phyloP scores from a whole-genome alignment of 2,113 vertebrate genomes.

The Zosterops japonicus region DNA sequence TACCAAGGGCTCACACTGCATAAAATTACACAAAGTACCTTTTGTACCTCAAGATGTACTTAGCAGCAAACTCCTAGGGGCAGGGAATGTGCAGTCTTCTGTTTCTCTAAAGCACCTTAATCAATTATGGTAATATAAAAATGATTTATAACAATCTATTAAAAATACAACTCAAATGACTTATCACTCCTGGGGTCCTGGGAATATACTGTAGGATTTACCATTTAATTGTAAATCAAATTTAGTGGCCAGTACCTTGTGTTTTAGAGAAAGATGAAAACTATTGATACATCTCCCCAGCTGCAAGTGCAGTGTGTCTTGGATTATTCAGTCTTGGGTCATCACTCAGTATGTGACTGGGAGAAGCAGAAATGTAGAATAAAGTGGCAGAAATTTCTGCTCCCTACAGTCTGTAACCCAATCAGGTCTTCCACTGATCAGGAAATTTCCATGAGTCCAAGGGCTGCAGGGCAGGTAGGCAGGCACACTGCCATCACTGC shows the following conservation, averaged over 20 bases:
- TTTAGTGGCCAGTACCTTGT: background rate
- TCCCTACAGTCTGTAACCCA: background rate
- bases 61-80: conserved; percentile 56
- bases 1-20: conserved; percentile 31
- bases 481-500: background rate
- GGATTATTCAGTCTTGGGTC: background rate
- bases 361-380: background rate
- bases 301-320: background rate
- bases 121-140: conserved; percentile 58
- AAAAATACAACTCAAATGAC: conserved; percentile 48
- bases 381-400: background rate
- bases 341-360: background rate
- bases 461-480: background rate
- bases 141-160: conserved; percentile 63
- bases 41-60: conserved; percentile 54
- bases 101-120: conserved; percentile 56
- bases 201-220: conserved; percentile 33
- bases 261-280: conserved; percentile 1
- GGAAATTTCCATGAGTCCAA: background rate
- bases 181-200: conserved; percentile 39
- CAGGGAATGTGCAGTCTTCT: conserved; percentile 43
- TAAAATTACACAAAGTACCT: conserved; percentile 61
- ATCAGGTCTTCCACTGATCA: background rate
- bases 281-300: background rate
- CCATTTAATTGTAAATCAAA: conserved; percentile 43